phyloP scores from a whole-genome alignment of 35 echinoderm and acorn worm genomes.

The Apostichopus parvimensis region DNA sequence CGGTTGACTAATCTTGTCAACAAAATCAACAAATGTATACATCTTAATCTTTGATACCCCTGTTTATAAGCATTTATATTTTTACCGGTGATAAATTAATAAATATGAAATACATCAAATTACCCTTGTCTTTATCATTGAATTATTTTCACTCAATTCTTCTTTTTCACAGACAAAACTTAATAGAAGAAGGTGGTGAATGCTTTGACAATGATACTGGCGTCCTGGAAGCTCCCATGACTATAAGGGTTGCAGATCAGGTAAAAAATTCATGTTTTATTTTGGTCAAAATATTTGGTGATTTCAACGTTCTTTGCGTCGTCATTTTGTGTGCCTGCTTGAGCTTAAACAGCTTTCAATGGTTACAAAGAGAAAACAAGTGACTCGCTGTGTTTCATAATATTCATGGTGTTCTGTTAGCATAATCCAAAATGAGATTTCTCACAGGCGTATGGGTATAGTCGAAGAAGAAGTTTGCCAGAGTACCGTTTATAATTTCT shows the following conservation, averaged over 20 bases:
- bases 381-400: neutral
- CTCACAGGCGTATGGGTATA: too few relatives aligned
- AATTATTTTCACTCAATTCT: neutral
- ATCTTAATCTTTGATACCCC: too few relatives aligned
- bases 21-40: too few relatives aligned
- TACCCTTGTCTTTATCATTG: too few relatives aligned
- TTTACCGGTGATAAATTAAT: too few relatives aligned
- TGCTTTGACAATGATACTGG: slow-evolving; percentile 97
- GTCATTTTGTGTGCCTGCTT: neutral
- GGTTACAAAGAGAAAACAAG: neutral
- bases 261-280: neutral
- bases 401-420: neutral
- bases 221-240: slow-evolving; percentile 87
- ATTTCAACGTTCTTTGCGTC: neutral
- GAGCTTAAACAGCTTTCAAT: neutral
- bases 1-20: too few relatives aligned
- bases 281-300: neutral
- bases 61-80: too few relatives aligned
- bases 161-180: slow-evolving; percentile 54
- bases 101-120: too few relatives aligned
- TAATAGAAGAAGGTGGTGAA: slow-evolving; percentile 78
- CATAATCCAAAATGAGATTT: too few relatives aligned
- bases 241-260: slow-evolving; percentile 76
- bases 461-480: too few relatives aligned
- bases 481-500: too few relatives aligned